A percentile compares a stretch with the other conserved stretches of the same genome.
These are phyloP conservation scores for Drosophila carrolli DNA, from an alignment of 1,140 invertebrate genomes.

Conservation along the genomic window DNA sequence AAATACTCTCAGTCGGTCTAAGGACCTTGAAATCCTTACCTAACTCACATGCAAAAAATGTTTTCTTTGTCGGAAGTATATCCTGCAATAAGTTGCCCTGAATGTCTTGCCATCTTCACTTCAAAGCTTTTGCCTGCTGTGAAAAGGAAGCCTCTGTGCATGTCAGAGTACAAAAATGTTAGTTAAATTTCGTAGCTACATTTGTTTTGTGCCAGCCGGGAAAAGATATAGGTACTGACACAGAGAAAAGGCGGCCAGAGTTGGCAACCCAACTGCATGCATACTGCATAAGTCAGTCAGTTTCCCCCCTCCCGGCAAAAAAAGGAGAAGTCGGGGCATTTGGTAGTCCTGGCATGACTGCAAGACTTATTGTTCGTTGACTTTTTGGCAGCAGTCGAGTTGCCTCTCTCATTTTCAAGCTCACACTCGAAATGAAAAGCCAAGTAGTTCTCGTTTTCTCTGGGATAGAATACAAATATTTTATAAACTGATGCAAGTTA, in stretches of 20 bases:
- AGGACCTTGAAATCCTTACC: not conserved
- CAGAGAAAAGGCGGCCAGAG: conserved; percentile 10
- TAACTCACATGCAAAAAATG: not conserved
- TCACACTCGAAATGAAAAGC: conserved; percentile 37
- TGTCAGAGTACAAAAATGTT: conserved; percentile 59
- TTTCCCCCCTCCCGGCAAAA: conserved; percentile 3
- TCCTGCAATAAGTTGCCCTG: not conserved
- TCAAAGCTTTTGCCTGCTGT: conserved; percentile 27
- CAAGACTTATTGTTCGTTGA: conserved; percentile 57
- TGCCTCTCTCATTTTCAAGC: conserved; percentile 19
- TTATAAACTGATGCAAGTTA: conserved; percentile 52
- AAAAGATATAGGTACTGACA: conserved; percentile 7
- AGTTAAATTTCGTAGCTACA: conserved; percentile 68
- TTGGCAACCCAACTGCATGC: conserved; percentile 73
- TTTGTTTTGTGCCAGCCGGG: conserved; percentile 46
- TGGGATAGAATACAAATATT: conserved; percentile 15
- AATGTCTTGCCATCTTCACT: conserved; percentile 18
- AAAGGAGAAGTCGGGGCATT: conserved; percentile 5
- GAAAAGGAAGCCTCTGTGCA: conserved; percentile 35
- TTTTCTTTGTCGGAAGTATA: conserved; percentile 5
- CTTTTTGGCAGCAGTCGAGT: conserved; percentile 41
- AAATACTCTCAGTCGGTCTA: not conserved
- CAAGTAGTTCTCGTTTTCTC: conserved; percentile 17
- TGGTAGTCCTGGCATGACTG: conserved; percentile 59
- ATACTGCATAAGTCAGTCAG: conserved; percentile 76